Base-by-base conservation (phyloP, 1,140 invertebrate genomes). In the Drosophila azteca region DNA sequence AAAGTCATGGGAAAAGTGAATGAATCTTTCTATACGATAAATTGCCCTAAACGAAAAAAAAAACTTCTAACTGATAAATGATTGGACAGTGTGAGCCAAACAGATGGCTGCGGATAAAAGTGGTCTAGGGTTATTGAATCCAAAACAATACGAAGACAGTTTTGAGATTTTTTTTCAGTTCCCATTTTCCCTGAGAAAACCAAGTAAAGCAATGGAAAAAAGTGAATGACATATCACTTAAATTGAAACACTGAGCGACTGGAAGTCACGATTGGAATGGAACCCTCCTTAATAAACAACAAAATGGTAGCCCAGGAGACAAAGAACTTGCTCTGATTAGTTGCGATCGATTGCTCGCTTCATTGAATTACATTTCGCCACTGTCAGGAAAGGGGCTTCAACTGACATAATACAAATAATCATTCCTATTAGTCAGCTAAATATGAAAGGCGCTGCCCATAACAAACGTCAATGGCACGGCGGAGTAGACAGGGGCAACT, bases 391-490 rank as follows among this genome's bases (percentile, higher is more conserved):
- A 41, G n/a, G 44, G 50, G 41, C 39, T 58, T 22, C 54, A 66
- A 81, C 73, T 77, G 72, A 67, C 71, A n/a, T n/a, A n/a, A n/a
- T n/a, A n/a, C n/a, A n/a, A n/a, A n/a, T n/a, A n/a, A n/a, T n/a
- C n/a, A n/a, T n/a, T n/a, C n/a, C n/a, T n/a, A n/a, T n/a, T n/a
- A n/a, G n/a, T n/a, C n/a, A n/a, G n/a, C n/a, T n/a, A n/a, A n/a
- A n/a, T n/a, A n/a, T n/a, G 54, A 72, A 67, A 68, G 67, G 45
- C 71, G 54, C 54, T 67, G 53, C 48, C 50, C 13, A 73, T 77
- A 77, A 69, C 73, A 77, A 77, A 77, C 74, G 76, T 69, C 69
- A 63, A n/a, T 41, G 31, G 26, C 43, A n/a, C n/a, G n/a, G n/a
- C n/a, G n/a, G n/a, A n/a, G n/a, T n/a, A n/a, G n/a, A n/a, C n/a